phyloP scores from a whole-genome alignment of 2,888 invertebrate species.

The Xanthostigma xanthostigma region DNA sequence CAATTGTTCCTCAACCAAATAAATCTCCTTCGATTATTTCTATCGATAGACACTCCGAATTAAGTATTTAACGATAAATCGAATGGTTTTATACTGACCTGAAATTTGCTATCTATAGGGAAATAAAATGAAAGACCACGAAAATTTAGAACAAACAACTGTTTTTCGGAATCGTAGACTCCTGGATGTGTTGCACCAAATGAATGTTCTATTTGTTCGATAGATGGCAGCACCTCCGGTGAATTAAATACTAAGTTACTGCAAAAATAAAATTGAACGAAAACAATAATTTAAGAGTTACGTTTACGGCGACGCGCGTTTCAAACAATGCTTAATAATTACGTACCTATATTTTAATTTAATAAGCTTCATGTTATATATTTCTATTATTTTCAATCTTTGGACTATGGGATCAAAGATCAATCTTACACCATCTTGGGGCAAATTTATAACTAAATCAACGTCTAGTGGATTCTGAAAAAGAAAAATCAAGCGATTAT shows the following conservation, averaged over 20 bases:
- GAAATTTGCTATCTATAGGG: conserved; percentile 82
- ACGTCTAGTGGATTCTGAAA: conserved; percentile 85
- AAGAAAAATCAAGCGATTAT: too few species aligned
- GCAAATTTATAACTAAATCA: conserved; percentile 91
- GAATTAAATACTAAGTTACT: conserved; percentile 79
- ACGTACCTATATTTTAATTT: conserved; percentile 92
- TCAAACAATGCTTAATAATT: conserved; percentile 3
- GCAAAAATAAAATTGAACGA: conserved; percentile 16
- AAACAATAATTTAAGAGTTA: neutral
- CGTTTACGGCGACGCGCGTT: neutral
- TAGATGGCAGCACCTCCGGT: conserved; percentile 87
- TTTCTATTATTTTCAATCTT: conserved; percentile 92
- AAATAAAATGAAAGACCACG: conserved; percentile 95
- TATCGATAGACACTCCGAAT: too few species aligned
- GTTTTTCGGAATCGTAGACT: conserved; percentile 89
- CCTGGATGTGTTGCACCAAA: conserved; percentile 99
- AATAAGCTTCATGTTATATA: conserved; percentile 92
- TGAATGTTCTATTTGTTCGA: conserved; percentile 96
- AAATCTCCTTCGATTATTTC: neutral
- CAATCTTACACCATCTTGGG: conserved; percentile 89
- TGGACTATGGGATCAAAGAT: conserved; percentile 93
- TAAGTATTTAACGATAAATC: neutral
- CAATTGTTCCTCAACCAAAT: neutral
- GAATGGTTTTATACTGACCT: conserved; percentile 32
- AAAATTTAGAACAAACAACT: conserved; percentile 91